A percentile compares a stretch with the other conserved stretches of the same genome.
Evolutionary conservation across 2,797 vertebrate species (phyloP).

Genomic region (Chaenodraco wilsoni): DNA sequence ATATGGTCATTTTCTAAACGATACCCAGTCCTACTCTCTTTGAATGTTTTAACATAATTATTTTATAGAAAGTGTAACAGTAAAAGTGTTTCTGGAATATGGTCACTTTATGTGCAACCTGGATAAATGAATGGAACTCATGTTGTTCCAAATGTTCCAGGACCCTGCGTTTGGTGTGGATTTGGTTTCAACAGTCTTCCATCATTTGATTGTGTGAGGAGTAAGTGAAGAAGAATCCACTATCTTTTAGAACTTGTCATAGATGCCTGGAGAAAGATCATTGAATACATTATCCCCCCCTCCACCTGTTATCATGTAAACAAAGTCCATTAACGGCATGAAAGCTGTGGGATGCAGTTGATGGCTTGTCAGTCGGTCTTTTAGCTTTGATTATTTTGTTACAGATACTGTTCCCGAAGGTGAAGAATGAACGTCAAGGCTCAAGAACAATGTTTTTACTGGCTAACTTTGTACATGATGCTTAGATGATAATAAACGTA

Average conservation of each 20-base stretch:
- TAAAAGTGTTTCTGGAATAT: background rate
- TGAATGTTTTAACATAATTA: too few relatives aligned
- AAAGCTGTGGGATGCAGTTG: background rate
- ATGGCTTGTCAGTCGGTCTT: background rate
- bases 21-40: too few relatives aligned
- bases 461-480: background rate
- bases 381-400: background rate
- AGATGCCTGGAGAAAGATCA: background rate
- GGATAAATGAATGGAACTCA: background rate
- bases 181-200: background rate
- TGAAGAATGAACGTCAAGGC: background rate
- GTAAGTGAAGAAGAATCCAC: too few relatives aligned
- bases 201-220: too few relatives aligned
- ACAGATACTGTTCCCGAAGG: background rate
- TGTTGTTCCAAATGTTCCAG: background rate
- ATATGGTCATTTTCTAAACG: too few relatives aligned
- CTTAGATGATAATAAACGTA: background rate
- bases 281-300: background rate
- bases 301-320: background rate
- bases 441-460: background rate
- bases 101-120: background rate
- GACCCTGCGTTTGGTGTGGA: background rate
- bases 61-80: background rate
- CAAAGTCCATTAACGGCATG: background rate
- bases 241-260: too few relatives aligned